Percentiles rank a stretch among this genome's conserved stretches.
phyloP scores from a whole-genome alignment of 2,113 vertebrate genomes.

The Centropristis striata region DNA sequence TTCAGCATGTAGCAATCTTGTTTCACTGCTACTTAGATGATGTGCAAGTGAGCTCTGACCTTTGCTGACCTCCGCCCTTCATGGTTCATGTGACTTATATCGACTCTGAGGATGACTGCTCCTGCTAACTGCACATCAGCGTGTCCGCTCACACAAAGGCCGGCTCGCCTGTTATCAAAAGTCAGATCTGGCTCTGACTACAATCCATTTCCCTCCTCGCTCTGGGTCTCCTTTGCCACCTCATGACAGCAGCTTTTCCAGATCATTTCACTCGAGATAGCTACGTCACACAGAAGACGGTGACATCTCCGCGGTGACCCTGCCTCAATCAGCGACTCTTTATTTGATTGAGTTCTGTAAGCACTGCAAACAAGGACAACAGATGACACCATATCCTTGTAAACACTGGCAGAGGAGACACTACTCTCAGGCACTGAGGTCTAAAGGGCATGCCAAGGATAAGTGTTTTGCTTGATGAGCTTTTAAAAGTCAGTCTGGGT shows the following conservation, averaged over 20 bases:
- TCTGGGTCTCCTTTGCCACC: conserved; percentile 57
- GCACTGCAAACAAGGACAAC: conserved; percentile 48
- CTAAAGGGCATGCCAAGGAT: conserved; percentile 78
- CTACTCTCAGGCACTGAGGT: conserved; percentile 37
- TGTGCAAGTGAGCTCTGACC: conserved; percentile 48
- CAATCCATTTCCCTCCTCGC: conserved; percentile 73
- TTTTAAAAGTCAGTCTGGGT: conserved; percentile 75
- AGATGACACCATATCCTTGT: conserved; percentile 51
- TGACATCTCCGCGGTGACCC: conserved; percentile 52
- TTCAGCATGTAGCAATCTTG: conserved; percentile 50
- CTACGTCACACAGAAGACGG: conserved; percentile 36
- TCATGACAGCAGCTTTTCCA: conserved; percentile 80
- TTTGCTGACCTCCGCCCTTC: conserved; percentile 72
- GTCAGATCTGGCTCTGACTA: conserved; percentile 72
- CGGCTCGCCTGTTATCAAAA: conserved; percentile 69
- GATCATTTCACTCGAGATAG: conserved; percentile 78
- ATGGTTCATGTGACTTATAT: conserved; percentile 71
- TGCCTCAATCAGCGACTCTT: conserved; percentile 56
- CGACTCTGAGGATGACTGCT: conserved; percentile 73
- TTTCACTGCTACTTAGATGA: conserved; percentile 21
- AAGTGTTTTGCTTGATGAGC: conserved; percentile 77
- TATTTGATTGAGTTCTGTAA: conserved; percentile 69
- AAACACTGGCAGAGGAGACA: conserved; percentile 53
- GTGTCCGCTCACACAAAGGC: conserved; percentile 75
- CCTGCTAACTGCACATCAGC: conserved; percentile 71